These are phyloP conservation scores for Bostrychus sinensis DNA, from an alignment of 2,113 vertebrate species.

Conservation along the genomic window DNA sequence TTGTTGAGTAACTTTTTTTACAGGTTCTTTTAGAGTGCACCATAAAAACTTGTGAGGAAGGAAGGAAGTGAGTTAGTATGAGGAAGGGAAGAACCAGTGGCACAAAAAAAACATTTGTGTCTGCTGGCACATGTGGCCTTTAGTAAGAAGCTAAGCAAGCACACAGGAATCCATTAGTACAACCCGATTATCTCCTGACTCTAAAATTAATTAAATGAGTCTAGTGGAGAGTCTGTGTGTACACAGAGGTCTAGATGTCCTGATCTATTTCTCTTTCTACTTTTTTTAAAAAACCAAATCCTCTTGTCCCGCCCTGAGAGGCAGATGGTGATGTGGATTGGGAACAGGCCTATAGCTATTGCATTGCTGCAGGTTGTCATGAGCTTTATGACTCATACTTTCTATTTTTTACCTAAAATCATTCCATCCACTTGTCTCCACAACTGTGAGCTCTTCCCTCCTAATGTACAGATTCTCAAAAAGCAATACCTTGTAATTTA, in stretches of 20 bases:
- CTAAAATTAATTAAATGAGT: conserved; percentile 78
- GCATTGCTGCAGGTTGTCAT: conserved; percentile 15
- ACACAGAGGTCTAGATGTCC: conserved; percentile 49
- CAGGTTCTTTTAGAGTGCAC: conserved; percentile 19
- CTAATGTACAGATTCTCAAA: too few species aligned
- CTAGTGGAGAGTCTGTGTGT: conserved; percentile 38
- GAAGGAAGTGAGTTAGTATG: conserved; percentile 42
- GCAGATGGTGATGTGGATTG: conserved; percentile 58
- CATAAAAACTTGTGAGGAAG: conserved; percentile 40
- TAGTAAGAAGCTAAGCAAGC: conserved; percentile 61
- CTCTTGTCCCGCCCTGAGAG: conserved; percentile 51
- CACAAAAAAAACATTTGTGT: conserved; percentile 69
- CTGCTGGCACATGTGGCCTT: conserved; percentile 59
- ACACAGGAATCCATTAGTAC: conserved; percentile 78
- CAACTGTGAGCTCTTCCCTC: too few species aligned
- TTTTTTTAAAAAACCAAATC: conserved; percentile 55
- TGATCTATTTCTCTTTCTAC: conserved; percentile 43
- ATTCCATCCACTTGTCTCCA: background rate
- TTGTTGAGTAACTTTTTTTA: conserved; percentile 61
- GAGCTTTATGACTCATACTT: conserved; percentile 43
- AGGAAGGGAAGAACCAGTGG: conserved; percentile 45
- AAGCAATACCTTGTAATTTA: background rate
- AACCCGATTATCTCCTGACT: conserved; percentile 80
- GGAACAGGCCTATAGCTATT: conserved; percentile 33
- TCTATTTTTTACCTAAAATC: conserved; percentile 29